These are phyloP conservation scores for Scaptomyza polygonia DNA, from an alignment of 2,888 invertebrate species.

Conservation along the genomic window DNA sequence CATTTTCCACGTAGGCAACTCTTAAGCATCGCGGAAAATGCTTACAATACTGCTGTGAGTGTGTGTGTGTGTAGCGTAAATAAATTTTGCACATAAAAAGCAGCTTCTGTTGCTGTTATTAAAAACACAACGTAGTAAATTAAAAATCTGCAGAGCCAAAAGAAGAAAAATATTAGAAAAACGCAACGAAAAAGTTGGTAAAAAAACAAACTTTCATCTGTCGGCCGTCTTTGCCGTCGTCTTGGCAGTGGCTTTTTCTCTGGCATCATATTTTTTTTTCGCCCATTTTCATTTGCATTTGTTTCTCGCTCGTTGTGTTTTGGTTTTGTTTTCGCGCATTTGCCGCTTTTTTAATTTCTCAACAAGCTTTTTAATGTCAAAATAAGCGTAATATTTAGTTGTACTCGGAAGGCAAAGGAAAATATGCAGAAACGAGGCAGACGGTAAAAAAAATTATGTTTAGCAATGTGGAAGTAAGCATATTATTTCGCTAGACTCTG, in stretches of 20 bases:
- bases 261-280: background rate
- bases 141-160: slow-evolving; percentile 48
- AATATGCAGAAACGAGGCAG: slow-evolving; percentile 17
- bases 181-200: slow-evolving; percentile 50
- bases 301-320: slow-evolving; percentile 8
- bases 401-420: slow-evolving; percentile 33
- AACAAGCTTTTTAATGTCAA: slow-evolving; percentile 76
- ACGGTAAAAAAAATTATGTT: slow-evolving; percentile 50
- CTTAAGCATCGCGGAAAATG: slow-evolving; percentile 54
- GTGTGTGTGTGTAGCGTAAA: slow-evolving; percentile 32
- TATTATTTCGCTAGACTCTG: slow-evolving; percentile 53
- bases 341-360: slow-evolving; percentile 73
- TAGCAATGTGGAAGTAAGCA: slow-evolving; percentile 69
- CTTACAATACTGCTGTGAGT: slow-evolving; percentile 17
- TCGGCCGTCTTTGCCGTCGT: slow-evolving; percentile 19
- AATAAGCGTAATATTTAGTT: slow-evolving; percentile 75
- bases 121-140: slow-evolving; percentile 70
- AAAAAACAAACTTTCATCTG: slow-evolving; percentile 31
- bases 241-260: slow-evolving; percentile 54
- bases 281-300: slow-evolving; percentile 31
- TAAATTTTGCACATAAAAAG: slow-evolving; percentile 38
- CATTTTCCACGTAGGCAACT: slow-evolving; percentile 66
- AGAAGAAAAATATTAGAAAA: slow-evolving; percentile 51
- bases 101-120: slow-evolving; percentile 49
- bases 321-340: slow-evolving; percentile 48